Conservation (phyloP, 2,888 invertebrate species). For the Drosophila imparisetae region DNA sequence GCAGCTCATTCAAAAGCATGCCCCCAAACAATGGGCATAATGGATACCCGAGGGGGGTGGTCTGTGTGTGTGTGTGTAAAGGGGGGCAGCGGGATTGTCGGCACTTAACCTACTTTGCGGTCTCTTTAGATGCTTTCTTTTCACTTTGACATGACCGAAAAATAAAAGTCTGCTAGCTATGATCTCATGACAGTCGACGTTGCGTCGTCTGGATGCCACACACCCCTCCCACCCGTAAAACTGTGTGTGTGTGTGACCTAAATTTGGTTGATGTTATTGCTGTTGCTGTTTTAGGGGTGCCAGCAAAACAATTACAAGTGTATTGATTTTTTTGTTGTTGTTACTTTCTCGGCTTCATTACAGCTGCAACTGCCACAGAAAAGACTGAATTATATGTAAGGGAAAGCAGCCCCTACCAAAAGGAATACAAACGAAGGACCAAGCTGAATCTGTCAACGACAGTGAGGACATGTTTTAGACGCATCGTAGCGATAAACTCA, state of each 20-base stretch:
- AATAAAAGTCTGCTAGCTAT: conserved; percentile 38
- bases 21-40: conserved; percentile 32
- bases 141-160: conserved; percentile 54
- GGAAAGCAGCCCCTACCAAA: conserved; percentile 1
- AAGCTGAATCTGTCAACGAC: conserved; percentile 9
- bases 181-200: conserved; percentile 59
- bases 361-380: conserved; percentile 69
- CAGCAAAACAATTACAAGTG: conserved; percentile 55
- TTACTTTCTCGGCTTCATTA: conserved; percentile 32
- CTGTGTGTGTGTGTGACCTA: conserved; percentile 50
- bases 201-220: not conserved
- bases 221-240: conserved; percentile 1
- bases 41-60: conserved; percentile 15
- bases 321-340: conserved; percentile 66
- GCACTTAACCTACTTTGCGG: conserved; percentile 71
- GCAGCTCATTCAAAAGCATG: conserved; percentile 41
- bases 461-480: conserved; percentile 44
- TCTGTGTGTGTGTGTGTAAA: not conserved
- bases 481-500: conserved; percentile 8
- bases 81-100: conserved; percentile 31
- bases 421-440: conserved; percentile 38
- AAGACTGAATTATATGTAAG: conserved; percentile 40
- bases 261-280: conserved; percentile 18
- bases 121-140: conserved; percentile 60
- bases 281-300: conserved; percentile 15